Evolutionary conservation across 2,113 vertebrate species (phyloP).

Genomic region (Rhizomys pruinosus): DNA sequence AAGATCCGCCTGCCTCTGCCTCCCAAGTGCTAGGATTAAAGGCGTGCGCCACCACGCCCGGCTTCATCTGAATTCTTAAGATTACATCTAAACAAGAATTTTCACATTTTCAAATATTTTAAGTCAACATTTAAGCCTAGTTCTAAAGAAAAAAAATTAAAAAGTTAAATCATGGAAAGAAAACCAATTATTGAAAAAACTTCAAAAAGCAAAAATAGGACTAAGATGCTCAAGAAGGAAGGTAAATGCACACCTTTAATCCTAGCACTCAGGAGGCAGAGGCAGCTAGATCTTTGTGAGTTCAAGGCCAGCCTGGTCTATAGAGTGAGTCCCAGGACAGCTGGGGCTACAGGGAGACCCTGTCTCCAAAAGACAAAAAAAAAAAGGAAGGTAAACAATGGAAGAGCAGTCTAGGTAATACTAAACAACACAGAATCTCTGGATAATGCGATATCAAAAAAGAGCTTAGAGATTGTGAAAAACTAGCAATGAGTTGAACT

Average conservation of each 20-base stretch:
- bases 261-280: too few relatives aligned
- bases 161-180: not conserved
- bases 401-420: not conserved
- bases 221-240: not conserved
- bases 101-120: slow-evolving; percentile 1
- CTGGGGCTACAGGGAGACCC: too few relatives aligned
- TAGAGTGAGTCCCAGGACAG: too few relatives aligned
- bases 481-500: not conserved
- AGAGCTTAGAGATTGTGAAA: not conserved
- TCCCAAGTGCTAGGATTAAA: too few relatives aligned
- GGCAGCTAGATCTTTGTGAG: too few relatives aligned
- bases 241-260: too few relatives aligned
- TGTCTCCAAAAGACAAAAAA: too few relatives aligned
- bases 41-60: too few relatives aligned
- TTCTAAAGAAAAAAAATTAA: slow-evolving; percentile 32
- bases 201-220: not conserved
- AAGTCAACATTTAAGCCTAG: slow-evolving; percentile 7
- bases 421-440: not conserved
- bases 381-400: not conserved
- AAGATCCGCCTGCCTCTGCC: too few relatives aligned
- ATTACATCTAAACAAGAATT: not conserved
- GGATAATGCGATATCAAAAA: not conserved
- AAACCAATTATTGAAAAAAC: not conserved
- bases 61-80: too few relatives aligned
- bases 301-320: too few relatives aligned